A percentile compares a stretch with the other conserved stretches of the same genome.
Evolutionary conservation across 2,888 invertebrate genomes (phyloP).

Genomic region (Cistogaster globosa): DNA sequence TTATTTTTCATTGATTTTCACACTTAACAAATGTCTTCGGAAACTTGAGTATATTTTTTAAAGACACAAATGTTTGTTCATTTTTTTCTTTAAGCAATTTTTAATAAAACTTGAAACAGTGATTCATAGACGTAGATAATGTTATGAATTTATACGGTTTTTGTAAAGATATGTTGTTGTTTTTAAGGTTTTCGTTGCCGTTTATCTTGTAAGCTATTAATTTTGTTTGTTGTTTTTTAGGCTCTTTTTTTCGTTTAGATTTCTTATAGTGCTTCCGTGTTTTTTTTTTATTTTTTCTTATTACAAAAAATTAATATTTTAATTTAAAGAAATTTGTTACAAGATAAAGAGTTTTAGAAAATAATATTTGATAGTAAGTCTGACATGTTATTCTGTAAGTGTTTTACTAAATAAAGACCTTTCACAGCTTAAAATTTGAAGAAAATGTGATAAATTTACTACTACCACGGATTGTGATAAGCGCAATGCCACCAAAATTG

Average conservation of each 20-base stretch:
- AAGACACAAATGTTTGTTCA: not conserved
- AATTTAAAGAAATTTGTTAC: too few species aligned
- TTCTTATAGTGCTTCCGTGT: not conserved
- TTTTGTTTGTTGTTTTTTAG: conserved; percentile 43
- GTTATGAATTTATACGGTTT: conserved; percentile 36
- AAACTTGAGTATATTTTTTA: conserved; percentile 60
- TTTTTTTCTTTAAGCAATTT: conserved; percentile 16
- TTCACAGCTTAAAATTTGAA: too few species aligned
- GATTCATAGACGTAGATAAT: conserved; percentile 57
- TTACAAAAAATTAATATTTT: too few species aligned
- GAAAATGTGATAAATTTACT: too few species aligned
- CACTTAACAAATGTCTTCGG: conserved; percentile 69
- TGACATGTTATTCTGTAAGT: too few species aligned
- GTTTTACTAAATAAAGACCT: too few species aligned
- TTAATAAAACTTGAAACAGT: conserved; percentile 29
- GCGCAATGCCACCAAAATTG: too few species aligned
- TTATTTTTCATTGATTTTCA: conserved; percentile 70
- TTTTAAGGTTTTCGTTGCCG: conserved; percentile 15
- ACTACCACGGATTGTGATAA: too few species aligned
- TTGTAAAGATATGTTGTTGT: not conserved
- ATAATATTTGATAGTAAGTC: too few species aligned
- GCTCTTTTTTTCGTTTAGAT: not conserved
- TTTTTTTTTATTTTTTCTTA: too few species aligned
- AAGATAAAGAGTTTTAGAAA: too few species aligned
- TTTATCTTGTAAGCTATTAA: conserved; percentile 66